Evolutionary conservation across 2,888 invertebrate species (phyloP), one percentile per base, ranked within the genome.

Genomic region (Chrysina gloriosa): DNA sequence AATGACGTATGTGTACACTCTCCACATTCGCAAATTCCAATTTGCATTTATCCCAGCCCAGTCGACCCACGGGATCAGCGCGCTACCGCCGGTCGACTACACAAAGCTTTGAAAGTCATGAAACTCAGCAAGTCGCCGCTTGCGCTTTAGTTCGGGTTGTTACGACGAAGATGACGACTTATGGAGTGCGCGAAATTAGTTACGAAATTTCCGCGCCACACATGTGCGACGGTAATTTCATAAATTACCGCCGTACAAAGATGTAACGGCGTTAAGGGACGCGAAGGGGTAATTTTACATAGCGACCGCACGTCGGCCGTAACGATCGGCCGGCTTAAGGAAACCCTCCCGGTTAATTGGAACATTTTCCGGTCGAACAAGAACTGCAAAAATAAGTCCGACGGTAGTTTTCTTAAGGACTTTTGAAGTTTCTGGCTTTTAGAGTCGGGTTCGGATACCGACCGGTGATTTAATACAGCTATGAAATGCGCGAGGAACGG

Each of bases 141-240:
- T n/a, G 16, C 34, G 48, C 48, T 48, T 48, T 48, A 48, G 48
- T 11, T 25, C 4, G 31, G 52, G 9, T 16, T 34, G 50, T 50
- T 50, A 50, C 27, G 50, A 50, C 16, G 27, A 50, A 27, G 16
- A 50, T 27, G 50, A 27, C 25, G 25, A 31, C 31, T 7, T 39
- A 39, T 23, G 9, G 58, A 58, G 58, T 39, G 25, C 23, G 16
- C 11, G 58, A 39, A 39, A 58, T 58, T 58, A 58, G 39, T 58
- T 39, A 25, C 39, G 39, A 14, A 58, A 52, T 39, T 39, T 58
- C n/a, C 14, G n/a, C n/a, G 58, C 14, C 9, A 14, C 39, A 58
- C 58, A 58, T 58, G 58, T 39, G 58, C 39, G 58, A 25, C 31
- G 39, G 58, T 58, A 39, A 58, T 58, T 39, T 23, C 42, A 25